phyloP scores from a whole-genome alignment of 2,113 vertebrate genomes.

The Cyanocitta stelleri region DNA sequence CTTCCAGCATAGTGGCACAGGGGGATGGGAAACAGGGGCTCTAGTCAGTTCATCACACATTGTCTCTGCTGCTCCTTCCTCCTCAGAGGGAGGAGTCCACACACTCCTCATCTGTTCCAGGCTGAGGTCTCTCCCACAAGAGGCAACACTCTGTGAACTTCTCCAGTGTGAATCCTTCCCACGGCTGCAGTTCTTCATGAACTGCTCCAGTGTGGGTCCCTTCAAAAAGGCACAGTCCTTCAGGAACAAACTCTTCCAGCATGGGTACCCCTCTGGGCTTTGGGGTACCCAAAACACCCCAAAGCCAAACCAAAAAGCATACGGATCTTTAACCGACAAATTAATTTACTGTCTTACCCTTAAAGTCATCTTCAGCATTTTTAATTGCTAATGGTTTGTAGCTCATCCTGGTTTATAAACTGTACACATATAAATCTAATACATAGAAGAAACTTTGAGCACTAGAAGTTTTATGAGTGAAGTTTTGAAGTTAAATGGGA shows the following conservation, averaged over 20 bases:
- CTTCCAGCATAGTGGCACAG: rapidly evolving
- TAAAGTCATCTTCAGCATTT: not conserved
- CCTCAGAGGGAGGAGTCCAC: too few relatives aligned
- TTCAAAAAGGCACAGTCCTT: not conserved
- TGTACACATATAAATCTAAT: not conserved
- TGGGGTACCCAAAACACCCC: not conserved
- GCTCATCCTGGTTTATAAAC: not conserved
- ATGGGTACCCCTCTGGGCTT: rapidly evolving
- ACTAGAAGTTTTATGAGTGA: not conserved
- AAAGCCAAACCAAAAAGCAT: rapidly evolving
- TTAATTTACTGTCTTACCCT: not conserved
- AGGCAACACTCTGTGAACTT: rapidly evolving
- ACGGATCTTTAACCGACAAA: not conserved
- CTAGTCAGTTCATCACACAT: rapidly evolving
- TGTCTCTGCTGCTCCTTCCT: not conserved
- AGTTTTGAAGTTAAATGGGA: not conserved
- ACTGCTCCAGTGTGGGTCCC: too few relatives aligned
- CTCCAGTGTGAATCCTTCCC: not conserved
- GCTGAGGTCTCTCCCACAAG: rapidly evolving
- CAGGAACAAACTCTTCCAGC: not conserved
- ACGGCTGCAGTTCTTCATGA: not conserved
- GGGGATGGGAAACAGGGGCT: rapidly evolving
- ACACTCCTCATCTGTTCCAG: not conserved
- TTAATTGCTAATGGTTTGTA: not conserved
- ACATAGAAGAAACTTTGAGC: not conserved